Conservation (phyloP, 2,797 vertebrate genomes). For the Crocidura indochinensis region DNA sequence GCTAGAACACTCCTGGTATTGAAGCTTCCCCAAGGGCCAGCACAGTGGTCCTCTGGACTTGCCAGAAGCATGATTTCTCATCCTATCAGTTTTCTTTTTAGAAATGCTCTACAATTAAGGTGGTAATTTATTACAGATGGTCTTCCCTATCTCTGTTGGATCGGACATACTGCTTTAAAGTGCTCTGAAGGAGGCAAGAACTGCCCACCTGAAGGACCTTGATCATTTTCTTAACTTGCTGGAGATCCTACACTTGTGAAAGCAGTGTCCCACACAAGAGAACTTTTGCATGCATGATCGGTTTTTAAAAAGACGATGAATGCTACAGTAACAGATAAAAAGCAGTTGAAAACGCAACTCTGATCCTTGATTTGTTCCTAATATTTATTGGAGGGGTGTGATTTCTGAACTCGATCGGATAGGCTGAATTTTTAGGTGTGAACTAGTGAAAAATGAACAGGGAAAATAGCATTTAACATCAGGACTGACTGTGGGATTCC, state of each 20-base stretch:
- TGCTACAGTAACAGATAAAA: slow-evolving; percentile 69
- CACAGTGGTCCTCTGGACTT: background rate
- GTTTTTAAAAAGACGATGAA: slow-evolving; percentile 44
- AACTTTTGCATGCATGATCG: slow-evolving; percentile 45
- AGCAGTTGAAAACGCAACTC: slow-evolving; percentile 68
- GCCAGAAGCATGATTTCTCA: slow-evolving; percentile 26
- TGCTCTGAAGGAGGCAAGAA: slow-evolving; percentile 51
- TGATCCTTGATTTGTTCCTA: slow-evolving; percentile 67
- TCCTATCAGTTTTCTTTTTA: slow-evolving; percentile 68
- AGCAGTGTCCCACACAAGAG: slow-evolving; percentile 20
- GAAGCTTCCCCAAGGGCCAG: no score
- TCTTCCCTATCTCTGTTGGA: slow-evolving; percentile 75
- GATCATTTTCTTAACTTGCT: no score
- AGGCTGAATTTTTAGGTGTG: slow-evolving; percentile 48
- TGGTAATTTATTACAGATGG: slow-evolving; percentile 73
- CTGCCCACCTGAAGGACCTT: background rate
- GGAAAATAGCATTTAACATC: slow-evolving; percentile 60
- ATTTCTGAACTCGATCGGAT: slow-evolving; percentile 63
- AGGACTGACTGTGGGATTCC: background rate
- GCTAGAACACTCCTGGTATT: background rate
- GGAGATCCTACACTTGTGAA: background rate
- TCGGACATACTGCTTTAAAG: slow-evolving; percentile 60
- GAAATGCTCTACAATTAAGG: slow-evolving; percentile 60
- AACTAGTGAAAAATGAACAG: slow-evolving; percentile 20
- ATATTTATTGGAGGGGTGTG: slow-evolving; percentile 52